Percentiles rank a stretch among this genome's conserved stretches.
phyloP scores from a whole-genome alignment of 2,113 vertebrate genomes.

The Psilopsiagon aurifrons region DNA sequence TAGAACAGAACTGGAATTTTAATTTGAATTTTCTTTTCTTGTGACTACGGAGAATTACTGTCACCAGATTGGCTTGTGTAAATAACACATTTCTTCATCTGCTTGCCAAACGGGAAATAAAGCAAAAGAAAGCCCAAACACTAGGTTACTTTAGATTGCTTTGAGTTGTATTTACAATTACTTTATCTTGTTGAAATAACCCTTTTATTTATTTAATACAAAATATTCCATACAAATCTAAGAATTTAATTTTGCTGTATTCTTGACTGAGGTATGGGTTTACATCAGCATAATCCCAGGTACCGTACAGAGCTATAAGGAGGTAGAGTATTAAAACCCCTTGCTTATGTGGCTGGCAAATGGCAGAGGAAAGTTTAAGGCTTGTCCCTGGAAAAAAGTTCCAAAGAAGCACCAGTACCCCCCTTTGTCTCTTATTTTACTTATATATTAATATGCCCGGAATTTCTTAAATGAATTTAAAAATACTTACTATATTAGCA shows the following conservation, averaged over 20 bases:
- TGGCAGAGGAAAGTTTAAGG: not conserved
- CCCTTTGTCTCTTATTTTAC: not conserved
- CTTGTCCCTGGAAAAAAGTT: not conserved
- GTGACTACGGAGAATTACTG: not conserved
- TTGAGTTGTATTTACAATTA: not conserved
- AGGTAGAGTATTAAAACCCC: not conserved
- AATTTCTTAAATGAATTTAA: not conserved
- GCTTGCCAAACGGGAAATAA: not conserved
- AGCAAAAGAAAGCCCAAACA: not conserved
- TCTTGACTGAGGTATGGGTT: not conserved
- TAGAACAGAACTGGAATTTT: not conserved
- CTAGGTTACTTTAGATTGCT: not conserved
- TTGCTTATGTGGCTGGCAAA: not conserved
- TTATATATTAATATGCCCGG: not conserved
- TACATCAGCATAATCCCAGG: not conserved
- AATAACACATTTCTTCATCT: not conserved
- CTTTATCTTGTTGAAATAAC: not conserved
- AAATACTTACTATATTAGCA: not conserved
- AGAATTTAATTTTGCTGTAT: not conserved
- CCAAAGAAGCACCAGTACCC: not conserved
- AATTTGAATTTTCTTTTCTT: not conserved
- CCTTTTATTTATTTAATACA: not conserved
- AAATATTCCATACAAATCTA: not conserved
- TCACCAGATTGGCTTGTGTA: not conserved
- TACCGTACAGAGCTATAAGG: not conserved